Percentiles rank a stretch among this genome's conserved stretches.
Conservation (phyloP, 1,140 invertebrate species). For the Bombus pyrosoma region DNA sequence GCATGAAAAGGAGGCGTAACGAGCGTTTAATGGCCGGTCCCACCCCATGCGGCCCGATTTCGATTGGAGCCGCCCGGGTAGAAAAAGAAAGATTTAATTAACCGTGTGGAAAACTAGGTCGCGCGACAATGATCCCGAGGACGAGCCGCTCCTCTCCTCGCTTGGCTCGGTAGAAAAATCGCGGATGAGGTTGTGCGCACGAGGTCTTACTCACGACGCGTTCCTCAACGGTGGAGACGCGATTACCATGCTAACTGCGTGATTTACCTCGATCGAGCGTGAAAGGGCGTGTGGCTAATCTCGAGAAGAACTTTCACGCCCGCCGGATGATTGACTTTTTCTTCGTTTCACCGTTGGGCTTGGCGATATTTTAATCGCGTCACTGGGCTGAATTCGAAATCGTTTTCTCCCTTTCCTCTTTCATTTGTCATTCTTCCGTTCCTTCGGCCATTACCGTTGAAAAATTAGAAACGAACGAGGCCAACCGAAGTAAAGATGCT, state of each 20-base stretch:
- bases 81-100: constrained; percentile 53
- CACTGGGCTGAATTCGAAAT: neutral
- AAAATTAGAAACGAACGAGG: neutral
- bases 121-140: constrained; percentile 45
- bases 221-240: neutral
- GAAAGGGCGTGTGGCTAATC: constrained; percentile 34
- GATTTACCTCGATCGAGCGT: constrained; percentile 30
- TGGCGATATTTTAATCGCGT: neutral
- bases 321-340: constrained; percentile 28
- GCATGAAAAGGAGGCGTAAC: constrained; percentile 36
- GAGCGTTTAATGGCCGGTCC: constrained; percentile 45
- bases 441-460: neutral
- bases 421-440: neutral
- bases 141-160: neutral
- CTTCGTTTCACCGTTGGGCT: neutral
- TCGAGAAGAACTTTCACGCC: constrained; percentile 31
- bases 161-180: neutral
- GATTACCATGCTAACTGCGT: constrained; percentile 29
- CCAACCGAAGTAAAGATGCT: neutral
- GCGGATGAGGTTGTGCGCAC: neutral
- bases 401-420: neutral
- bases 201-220: neutral
- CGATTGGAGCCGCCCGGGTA: neutral
- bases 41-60: constrained; percentile 21
- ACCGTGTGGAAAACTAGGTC: constrained; percentile 51